Conservation (phyloP, 2,113 vertebrate genomes). For the Triplophysa dalaica region DNA sequence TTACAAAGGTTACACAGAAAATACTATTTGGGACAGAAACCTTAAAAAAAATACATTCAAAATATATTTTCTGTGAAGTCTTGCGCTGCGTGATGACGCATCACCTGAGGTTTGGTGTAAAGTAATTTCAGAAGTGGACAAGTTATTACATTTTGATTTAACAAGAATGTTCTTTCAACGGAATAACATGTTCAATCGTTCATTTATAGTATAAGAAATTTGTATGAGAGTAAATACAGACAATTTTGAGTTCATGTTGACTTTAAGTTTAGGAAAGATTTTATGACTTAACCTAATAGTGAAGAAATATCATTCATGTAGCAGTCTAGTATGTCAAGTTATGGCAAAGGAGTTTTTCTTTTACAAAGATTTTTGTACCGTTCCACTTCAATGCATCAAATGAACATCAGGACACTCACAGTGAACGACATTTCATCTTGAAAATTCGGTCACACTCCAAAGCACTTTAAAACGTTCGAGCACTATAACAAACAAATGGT, state of each 20-base stretch:
- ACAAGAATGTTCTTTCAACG: not conserved
- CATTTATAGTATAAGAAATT: not conserved
- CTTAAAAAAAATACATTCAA: too few species aligned
- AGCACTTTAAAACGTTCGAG: conserved; percentile 1
- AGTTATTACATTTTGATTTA: too few species aligned
- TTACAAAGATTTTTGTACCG: not conserved
- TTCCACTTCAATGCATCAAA: conserved; percentile 20
- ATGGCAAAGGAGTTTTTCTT: not conserved
- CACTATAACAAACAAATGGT: conserved; percentile 25
- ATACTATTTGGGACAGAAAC: too few species aligned
- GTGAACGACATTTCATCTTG: not conserved
- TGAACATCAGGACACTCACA: not conserved
- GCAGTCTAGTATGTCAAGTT: not conserved
- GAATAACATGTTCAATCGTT: not conserved
- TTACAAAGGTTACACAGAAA: too few species aligned
- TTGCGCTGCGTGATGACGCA: too few species aligned
- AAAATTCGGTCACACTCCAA: conserved; percentile 7
- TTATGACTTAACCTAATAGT: not conserved
- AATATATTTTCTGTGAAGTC: too few species aligned
- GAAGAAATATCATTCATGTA: not conserved
- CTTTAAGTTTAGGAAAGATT: not conserved
- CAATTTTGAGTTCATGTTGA: not conserved
- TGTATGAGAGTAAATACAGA: not conserved
- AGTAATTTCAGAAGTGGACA: too few species aligned
- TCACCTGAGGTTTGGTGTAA: too few species aligned